Percentiles rank a stretch among this genome's conserved stretches.
phyloP scores from a whole-genome alignment of 2,888 invertebrate species.

The Caenorhabditis panamensis region DNA sequence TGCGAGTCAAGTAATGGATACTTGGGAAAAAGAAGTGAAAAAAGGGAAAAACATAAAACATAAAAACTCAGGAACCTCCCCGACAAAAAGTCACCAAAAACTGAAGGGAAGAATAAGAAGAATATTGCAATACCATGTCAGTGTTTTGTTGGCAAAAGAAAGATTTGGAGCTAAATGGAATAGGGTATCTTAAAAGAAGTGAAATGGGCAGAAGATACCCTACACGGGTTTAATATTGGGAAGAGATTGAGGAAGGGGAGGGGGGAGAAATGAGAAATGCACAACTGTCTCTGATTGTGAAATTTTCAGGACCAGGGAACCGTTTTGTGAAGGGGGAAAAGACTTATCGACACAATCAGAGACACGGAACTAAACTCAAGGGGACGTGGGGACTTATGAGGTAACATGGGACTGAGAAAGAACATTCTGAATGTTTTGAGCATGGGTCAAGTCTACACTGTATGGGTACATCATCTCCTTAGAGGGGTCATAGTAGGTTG shows the following conservation, averaged over 20 bases:
- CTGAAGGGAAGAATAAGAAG: constrained; percentile 16
- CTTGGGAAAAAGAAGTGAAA: constrained; percentile 4
- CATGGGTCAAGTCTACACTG: constrained; percentile 50
- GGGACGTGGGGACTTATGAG: constrained; percentile 37
- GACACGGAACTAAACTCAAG: background rate
- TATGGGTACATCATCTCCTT: constrained; percentile 61
- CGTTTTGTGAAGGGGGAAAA: constrained; percentile 31
- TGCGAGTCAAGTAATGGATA: constrained; percentile 42
- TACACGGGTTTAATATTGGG: constrained; percentile 41
- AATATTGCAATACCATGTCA: constrained; percentile 44
- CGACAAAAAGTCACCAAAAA: constrained; percentile 47
- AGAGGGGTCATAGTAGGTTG: constrained; percentile 52
- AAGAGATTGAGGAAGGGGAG: constrained; percentile 39
- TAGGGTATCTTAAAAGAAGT: constrained; percentile 6
- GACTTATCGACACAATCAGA: constrained; percentile 6
- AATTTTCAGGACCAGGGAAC: constrained; percentile 39
- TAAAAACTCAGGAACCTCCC: constrained; percentile 21
- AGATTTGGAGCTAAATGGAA: background rate
- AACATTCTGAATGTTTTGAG: constrained; percentile 60
- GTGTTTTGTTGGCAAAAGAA: constrained; percentile 45
- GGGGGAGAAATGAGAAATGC: constrained; percentile 24
- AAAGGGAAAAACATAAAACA: constrained; percentile 6
- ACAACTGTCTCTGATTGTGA: constrained; percentile 24
- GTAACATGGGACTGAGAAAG: constrained; percentile 60
- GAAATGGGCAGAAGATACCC: constrained; percentile 48